These are phyloP conservation scores for Siderastrea radians DNA, from an alignment of 92 coral and sea anemone species.

Conservation along the genomic window DNA sequence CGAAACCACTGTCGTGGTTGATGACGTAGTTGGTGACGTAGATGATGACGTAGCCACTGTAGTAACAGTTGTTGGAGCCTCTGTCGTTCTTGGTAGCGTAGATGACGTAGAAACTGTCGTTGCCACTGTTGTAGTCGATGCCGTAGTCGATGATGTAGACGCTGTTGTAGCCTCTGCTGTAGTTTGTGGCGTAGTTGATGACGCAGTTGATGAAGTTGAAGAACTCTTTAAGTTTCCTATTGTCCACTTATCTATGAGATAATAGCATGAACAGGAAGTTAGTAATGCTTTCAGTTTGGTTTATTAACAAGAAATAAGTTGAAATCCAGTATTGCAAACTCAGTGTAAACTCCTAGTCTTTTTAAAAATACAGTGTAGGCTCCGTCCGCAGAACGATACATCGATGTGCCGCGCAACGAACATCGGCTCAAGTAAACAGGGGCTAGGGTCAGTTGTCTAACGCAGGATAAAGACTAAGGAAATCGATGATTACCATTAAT, in stretches of 20 bases:
- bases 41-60: background rate
- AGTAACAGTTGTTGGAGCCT: background rate
- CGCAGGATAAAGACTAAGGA: background rate
- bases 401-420: background rate
- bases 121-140: background rate
- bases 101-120: background rate
- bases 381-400: too few species aligned
- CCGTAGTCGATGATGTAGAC: background rate
- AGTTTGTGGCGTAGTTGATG: background rate
- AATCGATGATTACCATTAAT: too few species aligned
- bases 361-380: too few species aligned
- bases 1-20: background rate
- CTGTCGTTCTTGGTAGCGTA: background rate
- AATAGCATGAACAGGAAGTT: background rate
- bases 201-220: background rate
- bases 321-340: background rate
- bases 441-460: background rate
- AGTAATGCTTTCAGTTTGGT: background rate
- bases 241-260: conserved; percentile 5
- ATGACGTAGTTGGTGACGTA: background rate
- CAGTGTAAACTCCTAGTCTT: background rate
- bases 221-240: background rate
- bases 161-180: background rate
- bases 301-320: background rate
- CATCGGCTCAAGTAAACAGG: background rate